Evolutionary conservation across 1,140 invertebrate genomes (phyloP).

Genomic region (Gonatopus flavifemur): DNA sequence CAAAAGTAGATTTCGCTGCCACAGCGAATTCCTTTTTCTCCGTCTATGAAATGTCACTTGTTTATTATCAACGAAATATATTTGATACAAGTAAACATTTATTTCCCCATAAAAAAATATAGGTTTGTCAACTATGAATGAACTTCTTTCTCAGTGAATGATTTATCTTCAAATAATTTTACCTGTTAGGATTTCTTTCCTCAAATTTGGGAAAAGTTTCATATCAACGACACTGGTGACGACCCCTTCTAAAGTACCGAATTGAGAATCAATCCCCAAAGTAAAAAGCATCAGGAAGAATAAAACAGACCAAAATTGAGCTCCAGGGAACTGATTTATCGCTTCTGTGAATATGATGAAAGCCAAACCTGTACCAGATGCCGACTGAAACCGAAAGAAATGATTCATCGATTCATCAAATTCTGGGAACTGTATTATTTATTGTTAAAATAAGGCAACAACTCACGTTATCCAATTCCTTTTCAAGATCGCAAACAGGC

Average conservation of each 20-base stretch:
- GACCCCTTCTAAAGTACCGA: constrained; percentile 92
- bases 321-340: constrained; percentile 92
- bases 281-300: constrained; percentile 97
- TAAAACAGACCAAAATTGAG: constrained; percentile 90
- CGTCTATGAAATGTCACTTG: not conserved
- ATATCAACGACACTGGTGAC: constrained; percentile 95
- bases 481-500: constrained; percentile 79
- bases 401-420: not conserved
- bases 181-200: constrained; percentile 91
- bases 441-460: not conserved
- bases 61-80: not conserved
- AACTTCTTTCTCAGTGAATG: no score
- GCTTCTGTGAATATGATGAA: constrained; percentile 97
- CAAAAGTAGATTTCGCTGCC: no score
- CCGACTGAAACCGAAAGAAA: constrained; percentile 66
- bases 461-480: constrained; percentile 87
- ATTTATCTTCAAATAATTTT: no score
- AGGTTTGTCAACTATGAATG: no score
- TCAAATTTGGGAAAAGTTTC: constrained; percentile 89
- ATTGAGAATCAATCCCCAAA: constrained; percentile 93
- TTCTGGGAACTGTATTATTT: not conserved
- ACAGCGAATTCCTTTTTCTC: not conserved
- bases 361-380: constrained; percentile 88
- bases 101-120: no score
- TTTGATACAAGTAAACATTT: no score